phyloP scores from a whole-genome alignment of 2,888 invertebrate species.

The Luperina testacea region DNA sequence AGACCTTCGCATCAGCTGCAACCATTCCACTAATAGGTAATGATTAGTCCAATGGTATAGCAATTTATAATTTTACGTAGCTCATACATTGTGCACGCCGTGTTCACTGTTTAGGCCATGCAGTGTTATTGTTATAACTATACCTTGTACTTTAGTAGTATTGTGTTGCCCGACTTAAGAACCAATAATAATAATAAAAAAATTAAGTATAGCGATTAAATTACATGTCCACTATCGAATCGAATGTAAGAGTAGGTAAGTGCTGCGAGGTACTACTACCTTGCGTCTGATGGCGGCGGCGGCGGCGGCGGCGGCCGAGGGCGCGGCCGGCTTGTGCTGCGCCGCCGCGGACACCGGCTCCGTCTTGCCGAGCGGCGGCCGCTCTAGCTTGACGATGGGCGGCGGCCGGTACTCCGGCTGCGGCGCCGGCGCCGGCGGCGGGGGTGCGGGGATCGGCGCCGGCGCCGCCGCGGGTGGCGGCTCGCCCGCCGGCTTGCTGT shows the following conservation, averaged over 20 bases:
- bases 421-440: constrained; percentile 61
- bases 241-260: not conserved
- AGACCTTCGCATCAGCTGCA: not conserved
- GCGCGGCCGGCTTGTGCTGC: constrained; percentile 64
- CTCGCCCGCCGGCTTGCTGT: constrained; percentile 84
- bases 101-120: not conserved
- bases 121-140: not conserved
- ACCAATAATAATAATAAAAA: not conserved
- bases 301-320: constrained; percentile 58
- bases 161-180: not conserved
- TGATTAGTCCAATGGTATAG: too few relatives aligned
- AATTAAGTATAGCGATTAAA: not conserved
- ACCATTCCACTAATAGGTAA: not conserved
- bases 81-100: not conserved
- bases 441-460: constrained; percentile 68
- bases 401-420: constrained; percentile 67
- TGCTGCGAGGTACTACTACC: constrained; percentile 63
- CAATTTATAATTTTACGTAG: not conserved
- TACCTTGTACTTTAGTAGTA: not conserved
- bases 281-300: constrained; percentile 65
- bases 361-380: constrained; percentile 80
- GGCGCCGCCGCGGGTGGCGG: constrained; percentile 82
- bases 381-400: constrained; percentile 81
- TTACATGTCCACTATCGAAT: not conserved
- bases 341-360: constrained; percentile 81